These are phyloP conservation scores for Mycetomoellerius zeteki DNA, from an alignment of 1,140 invertebrate genomes.

Conservation along the genomic window DNA sequence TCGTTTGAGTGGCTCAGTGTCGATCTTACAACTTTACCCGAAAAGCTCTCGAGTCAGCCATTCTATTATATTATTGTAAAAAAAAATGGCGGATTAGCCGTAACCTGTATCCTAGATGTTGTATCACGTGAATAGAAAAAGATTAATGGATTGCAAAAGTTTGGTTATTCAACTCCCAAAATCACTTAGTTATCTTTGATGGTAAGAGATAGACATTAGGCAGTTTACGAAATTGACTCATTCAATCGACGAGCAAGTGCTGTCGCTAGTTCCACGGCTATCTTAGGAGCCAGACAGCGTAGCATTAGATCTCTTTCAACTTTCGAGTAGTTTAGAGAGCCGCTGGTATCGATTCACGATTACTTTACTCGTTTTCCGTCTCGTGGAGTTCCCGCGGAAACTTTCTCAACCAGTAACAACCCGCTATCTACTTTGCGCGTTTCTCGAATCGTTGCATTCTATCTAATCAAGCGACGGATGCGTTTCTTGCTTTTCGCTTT, in stretches of 20 bases:
- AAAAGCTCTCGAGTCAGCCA: neutral
- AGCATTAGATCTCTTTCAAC: slow-evolving; percentile 52
- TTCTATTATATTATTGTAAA: neutral
- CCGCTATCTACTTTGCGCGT: slow-evolving; percentile 51
- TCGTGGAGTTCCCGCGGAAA: slow-evolving; percentile 51
- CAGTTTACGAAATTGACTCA: slow-evolving; percentile 35
- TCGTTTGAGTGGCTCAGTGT: slow-evolving; percentile 31
- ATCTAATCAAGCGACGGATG: slow-evolving; percentile 48
- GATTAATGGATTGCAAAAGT: neutral
- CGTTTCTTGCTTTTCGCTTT: neutral
- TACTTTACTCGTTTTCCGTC: slow-evolving; percentile 62
- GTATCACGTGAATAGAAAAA: neutral
- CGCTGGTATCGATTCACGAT: slow-evolving; percentile 53
- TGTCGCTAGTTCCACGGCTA: neutral
- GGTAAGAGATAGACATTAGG: neutral
- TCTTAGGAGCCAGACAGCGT: slow-evolving; percentile 36
- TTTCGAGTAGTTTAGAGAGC: slow-evolving; percentile 58
- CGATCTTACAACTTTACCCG: slow-evolving; percentile 16
- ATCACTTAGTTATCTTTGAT: neutral
- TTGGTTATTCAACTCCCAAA: neutral
- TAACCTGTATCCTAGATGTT: no score
- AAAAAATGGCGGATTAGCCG: no score
- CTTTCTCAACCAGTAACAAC: slow-evolving; percentile 43
- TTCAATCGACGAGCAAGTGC: slow-evolving; percentile 29
- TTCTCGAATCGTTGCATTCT: slow-evolving; percentile 43